Conservation (phyloP, 2,113 vertebrate genomes). For the Pteruthius melanotis region DNA sequence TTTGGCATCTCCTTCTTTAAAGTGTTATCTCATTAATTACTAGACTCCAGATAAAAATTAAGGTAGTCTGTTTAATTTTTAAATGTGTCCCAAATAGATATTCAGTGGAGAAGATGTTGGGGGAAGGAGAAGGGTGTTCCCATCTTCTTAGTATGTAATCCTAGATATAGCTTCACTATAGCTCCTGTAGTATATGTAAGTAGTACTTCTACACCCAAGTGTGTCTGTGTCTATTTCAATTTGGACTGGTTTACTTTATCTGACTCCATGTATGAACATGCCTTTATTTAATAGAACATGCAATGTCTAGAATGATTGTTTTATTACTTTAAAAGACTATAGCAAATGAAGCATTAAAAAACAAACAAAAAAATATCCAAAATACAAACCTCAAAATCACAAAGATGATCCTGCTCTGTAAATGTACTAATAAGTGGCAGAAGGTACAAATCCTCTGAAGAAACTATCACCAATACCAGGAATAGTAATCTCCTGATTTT, state of each 20-base stretch:
- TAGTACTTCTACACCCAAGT: neutral
- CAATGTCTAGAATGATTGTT: neutral
- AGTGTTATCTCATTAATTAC: neutral
- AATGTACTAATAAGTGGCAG: neutral
- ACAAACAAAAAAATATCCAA: neutral
- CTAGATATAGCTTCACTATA: neutral
- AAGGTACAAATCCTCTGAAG: neutral
- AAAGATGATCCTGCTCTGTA: neutral
- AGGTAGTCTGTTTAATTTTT: neutral
- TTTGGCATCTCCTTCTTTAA: neutral
- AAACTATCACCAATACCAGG: neutral
- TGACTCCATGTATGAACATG: neutral
- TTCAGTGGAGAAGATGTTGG: neutral
- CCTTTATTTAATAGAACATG: neutral
- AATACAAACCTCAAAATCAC: neutral
- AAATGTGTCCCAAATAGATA: neutral
- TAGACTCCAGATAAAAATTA: constrained; percentile 13
- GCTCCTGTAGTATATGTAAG: neutral
- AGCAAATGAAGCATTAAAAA: neutral
- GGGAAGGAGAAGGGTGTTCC: neutral
- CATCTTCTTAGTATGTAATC: neutral
- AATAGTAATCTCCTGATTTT: neutral
- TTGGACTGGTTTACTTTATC: neutral
- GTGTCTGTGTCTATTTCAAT: neutral
- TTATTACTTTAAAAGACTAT: neutral